Base-by-base conservation (phyloP, 1,140 invertebrate genomes). In the Zaprionus ornatus region DNA sequence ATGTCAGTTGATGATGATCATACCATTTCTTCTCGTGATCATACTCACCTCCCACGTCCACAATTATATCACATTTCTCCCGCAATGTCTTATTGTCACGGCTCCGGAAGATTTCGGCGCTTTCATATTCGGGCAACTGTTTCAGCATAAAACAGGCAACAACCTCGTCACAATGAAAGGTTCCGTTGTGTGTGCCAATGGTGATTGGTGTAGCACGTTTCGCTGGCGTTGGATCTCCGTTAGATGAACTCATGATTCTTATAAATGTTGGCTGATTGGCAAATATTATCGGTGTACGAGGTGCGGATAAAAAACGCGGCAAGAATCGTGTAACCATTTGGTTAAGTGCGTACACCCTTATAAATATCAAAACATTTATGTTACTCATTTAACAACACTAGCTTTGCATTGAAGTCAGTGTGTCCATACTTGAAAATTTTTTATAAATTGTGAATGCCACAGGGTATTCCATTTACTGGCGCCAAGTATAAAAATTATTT, bases 111-210 rank as follows among this genome's bases (percentile, higher is more conserved):
- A 99, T 97, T 78, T 95, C 93, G 0, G 98, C 97, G 94, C 98
- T 94, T 81, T 95, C 95, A 92, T 97, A 99, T 78, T 96, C 92
- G 0, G 97, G 96, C 4, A 99, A 92, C 57, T 94, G 92, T 92
- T 97, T 98, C 0, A 99, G 93, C 95, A 99, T 95, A 82, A 95
- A 98, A 93, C 98, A 99, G 4, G 98, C 99, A 13, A 99, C 93
- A 0, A 90, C 97, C 94, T 99, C 99, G 93, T 99, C 99, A 91
- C 98, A 99, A 93, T 99, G 99, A 92, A 99, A 99, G 0, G 93
- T 93, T 1, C 96, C 97, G 93, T 93, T 94, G 78, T 98, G 97
- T 0, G 97, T 98, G 10, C 96, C 97, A 82, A 98, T 97, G 93
- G 90, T 94, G 29, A 84, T 7, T 0, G 84, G 69, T 2, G 76